Base-by-base conservation (phyloP, 2,797 vertebrate species). In the Cyprinella venusta region DNA sequence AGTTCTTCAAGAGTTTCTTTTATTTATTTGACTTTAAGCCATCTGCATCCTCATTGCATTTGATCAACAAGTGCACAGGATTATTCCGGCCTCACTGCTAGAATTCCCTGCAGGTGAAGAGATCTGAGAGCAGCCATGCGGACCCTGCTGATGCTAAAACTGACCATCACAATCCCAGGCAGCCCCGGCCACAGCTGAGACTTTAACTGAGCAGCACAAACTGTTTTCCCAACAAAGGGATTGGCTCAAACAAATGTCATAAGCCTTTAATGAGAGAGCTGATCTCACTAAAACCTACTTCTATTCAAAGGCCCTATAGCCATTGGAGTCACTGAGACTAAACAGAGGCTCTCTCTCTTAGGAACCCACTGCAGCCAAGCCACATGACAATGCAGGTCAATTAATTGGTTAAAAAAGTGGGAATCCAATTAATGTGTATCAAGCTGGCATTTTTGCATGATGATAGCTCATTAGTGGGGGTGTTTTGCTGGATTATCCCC, bases 231-330 rank as follows among this genome's bases (percentile, higher is more conserved):
- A 94, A 96, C 96, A 97, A 97, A 96, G 93, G 95, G 94, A 94
- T 93, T 93, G 94, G 93, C 94, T 95, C 94, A 94, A 96, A 96
- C 95, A 96, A 97, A 96, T 96, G 96, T 95, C 94, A 95, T 96
- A 96, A 97, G 96, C 96, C 95, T 95, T 96, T 97, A 97, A 97
- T 97, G 96, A 97, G 96, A 96, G 95, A 95, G 94, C 96, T 95
- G 95, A 96, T 96, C 95, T 96, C 93, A 86, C 94, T 95, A 94
- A 94, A 95, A 90, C 94, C 93, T 91, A 90, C 93, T 94, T 95
- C 95, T 92, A 94, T 95, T 96, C 93, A 95, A 92, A 91, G 93
- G 94, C 94, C 92, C 91, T 88, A 59, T 76, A 89, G 93, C 94
- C 92, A 94, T 93, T 93, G 94, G 90, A 94, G 94, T 95, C 94